Evolutionary conservation across 2,113 vertebrate genomes (phyloP).

Genomic region (Lates calcarifer): DNA sequence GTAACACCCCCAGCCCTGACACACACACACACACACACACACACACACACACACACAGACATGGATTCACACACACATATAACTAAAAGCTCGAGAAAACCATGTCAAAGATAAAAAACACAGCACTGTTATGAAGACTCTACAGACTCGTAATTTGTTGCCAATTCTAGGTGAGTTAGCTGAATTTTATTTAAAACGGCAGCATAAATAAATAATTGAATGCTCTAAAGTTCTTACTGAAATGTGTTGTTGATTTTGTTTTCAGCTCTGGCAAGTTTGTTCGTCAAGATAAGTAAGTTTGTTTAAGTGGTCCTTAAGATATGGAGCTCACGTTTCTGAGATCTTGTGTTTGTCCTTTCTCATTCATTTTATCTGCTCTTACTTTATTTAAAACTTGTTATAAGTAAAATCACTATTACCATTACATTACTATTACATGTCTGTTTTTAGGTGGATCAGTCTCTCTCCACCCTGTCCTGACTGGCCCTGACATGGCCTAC

Average conservation of each 20-base stretch:
- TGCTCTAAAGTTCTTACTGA: background rate
- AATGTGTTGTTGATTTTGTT: conserved; percentile 30
- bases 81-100: conserved; percentile 15
- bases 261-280: conserved; percentile 69
- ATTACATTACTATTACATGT: conserved; percentile 4
- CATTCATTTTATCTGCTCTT: background rate
- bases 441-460: conserved; percentile 59
- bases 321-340: background rate
- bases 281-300: conserved; percentile 70
- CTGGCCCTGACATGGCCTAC: conserved; percentile 76
- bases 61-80: conserved; percentile 32
- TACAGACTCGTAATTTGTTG: conserved; percentile 42
- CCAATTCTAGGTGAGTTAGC: conserved; percentile 77
- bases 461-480: conserved; percentile 52
- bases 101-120: conserved; percentile 36
- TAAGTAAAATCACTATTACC: too few relatives aligned
- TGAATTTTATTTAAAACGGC: background rate
- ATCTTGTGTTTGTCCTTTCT: background rate
- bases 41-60: conserved; percentile 26
- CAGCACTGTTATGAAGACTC: conserved; percentile 63
- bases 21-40: conserved; percentile 1
- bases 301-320: background rate
- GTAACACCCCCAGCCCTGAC: conserved; percentile 36
- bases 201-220: background rate
- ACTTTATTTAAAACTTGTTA: background rate